Evolutionary conservation across 2,797 vertebrate genomes (phyloP), one percentile per base, ranked within the genome.

Genomic region (Gallinago solitaria): DNA sequence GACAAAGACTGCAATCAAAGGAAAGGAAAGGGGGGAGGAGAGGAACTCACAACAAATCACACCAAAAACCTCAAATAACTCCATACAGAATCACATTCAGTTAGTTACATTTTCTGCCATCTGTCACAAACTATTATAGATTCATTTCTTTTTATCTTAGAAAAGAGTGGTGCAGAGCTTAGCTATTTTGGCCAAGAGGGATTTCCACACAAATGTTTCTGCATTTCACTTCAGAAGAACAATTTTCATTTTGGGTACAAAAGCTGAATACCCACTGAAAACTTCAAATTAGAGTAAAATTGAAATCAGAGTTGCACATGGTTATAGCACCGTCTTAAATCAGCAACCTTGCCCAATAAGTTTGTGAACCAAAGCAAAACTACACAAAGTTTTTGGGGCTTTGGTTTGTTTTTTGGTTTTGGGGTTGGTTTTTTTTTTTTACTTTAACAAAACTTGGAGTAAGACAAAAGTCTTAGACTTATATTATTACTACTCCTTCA

Each of bases 1-100:
- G 98, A 98, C 97, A 97, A 97, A 98, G 98, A 97, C 97, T 83
- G 97, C 97, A 97, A 98, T 97, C 96, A 97, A 98, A 97, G 95
- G 87, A 84, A 96, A 95, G 96, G 97, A 94, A 96, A 94, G 95
- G 95, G 97, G 95, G 96, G 95, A 93, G 95, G 94, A 97, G 96
- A 96, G 94, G 96, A 95, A 97, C 97, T 97, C 95, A 96, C 94
- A 97, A 95, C 97, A 97, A 95, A 97, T 98, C 97, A 96, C 96
- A 97, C 97, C 96, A 97, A 97, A 97, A 96, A 95, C 97, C 97
- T 97, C 97, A 97, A 97, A 97, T 96, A 97, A 97, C 97, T 97
- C 97, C 92, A 97, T 94, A 96, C 96, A 93, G 97, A 97, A 96
- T 97, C 91, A 95, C 95, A 94, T 87, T 97, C 96, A 90, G 96